Evolutionary conservation across 2,113 vertebrate species (phyloP).

Genomic region (Trematocara unimaculatum): DNA sequence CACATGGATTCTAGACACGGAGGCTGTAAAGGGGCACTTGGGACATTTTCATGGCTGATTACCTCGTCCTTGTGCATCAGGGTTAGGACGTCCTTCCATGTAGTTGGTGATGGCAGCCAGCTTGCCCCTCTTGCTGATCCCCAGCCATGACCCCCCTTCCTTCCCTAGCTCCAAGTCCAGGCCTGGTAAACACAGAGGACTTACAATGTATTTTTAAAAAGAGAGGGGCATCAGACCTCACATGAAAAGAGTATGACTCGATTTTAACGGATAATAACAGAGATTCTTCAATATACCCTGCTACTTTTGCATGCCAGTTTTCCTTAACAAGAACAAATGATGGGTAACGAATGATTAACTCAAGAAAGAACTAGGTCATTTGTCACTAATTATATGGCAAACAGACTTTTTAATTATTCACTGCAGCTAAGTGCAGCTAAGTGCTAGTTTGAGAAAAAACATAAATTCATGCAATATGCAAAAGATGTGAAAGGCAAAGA

Average conservation of each 20-base stretch:
- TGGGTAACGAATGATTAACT: background rate
- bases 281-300: fast-evolving
- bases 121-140: conserved; percentile 87
- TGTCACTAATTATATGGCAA: background rate
- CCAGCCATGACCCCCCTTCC: conserved; percentile 94
- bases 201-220: background rate
- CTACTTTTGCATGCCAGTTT: background rate
- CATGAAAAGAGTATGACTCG: background rate
- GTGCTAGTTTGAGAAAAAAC: background rate
- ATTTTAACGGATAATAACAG: background rate
- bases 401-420: background rate
- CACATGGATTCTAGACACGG: background rate
- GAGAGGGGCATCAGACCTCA: background rate
- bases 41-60: background rate
- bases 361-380: background rate
- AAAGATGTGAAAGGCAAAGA: background rate
- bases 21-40: background rate
- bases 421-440: background rate
- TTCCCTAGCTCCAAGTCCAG: conserved; percentile 90
- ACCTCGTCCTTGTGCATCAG: conserved; percentile 87
- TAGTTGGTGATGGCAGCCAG: conserved; percentile 93
- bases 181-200: conserved; percentile 68
- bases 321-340: background rate
- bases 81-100: conserved; percentile 78
- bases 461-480: background rate